These are phyloP conservation scores for Mirza zaza DNA, from an alignment of 2,113 vertebrate species.

Conservation along the genomic window DNA sequence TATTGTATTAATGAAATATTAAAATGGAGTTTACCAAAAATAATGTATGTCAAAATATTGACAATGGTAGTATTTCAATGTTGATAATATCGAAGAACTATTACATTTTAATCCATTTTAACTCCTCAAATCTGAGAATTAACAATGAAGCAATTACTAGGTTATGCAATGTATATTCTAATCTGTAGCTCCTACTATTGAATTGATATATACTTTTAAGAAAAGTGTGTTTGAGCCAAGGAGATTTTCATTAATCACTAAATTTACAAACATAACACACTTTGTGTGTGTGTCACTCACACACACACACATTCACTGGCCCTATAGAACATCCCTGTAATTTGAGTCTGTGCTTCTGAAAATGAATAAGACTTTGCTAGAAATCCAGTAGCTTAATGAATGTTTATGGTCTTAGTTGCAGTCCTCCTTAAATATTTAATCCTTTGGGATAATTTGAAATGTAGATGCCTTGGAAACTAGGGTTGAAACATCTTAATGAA, in stretches of 20 bases:
- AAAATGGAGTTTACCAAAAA: neutral
- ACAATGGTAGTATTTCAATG: neutral
- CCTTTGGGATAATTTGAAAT: conserved; percentile 50
- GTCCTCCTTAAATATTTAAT: conserved; percentile 57
- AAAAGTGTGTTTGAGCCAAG: neutral
- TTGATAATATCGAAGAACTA: neutral
- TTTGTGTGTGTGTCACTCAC: neutral
- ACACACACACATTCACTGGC: neutral
- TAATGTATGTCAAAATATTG: neutral
- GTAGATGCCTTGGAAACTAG: conserved; percentile 32
- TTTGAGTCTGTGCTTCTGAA: conserved; percentile 21
- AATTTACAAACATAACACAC: conserved; percentile 5
- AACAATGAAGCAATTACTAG: neutral
- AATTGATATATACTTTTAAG: conserved; percentile 32
- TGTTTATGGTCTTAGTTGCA: conserved; percentile 54
- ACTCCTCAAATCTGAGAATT: neutral
- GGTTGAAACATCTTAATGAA: conserved; percentile 59
- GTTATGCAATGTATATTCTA: neutral
- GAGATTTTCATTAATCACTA: conserved; percentile 13
- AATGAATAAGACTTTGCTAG: neutral
- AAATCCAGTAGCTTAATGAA: conserved; percentile 52
- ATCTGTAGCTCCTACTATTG: neutral
- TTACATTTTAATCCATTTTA: neutral
- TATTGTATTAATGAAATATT: neutral
- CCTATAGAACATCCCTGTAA: neutral